Base-by-base conservation (phyloP, 2,888 invertebrate genomes). In the Zaprionus lineosus region DNA sequence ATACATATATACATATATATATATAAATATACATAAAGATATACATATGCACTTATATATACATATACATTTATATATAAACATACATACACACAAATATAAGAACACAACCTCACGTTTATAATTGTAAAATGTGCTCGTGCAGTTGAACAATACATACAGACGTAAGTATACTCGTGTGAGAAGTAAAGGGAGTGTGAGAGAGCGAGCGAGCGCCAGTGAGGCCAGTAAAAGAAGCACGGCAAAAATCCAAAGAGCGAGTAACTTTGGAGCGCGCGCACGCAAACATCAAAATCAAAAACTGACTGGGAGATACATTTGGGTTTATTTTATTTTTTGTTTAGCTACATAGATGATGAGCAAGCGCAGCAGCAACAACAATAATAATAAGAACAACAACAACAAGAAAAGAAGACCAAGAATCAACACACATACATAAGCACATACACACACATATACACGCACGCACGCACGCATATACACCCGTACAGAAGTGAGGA, bases 251-350 rank as follows among this genome's bases (percentile, higher is more conserved):
- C 24, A 24, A 18, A 24, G 37, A 43, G 37, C 33, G n/a, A 51
- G 33, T 12, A 51, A 34, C 29, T 48, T 58, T 59, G 65, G 58
- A 69, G 67, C 56, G 58, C 62, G 63, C 72, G 77, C 75, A 64
- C 52, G 65, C 68, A 71, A 74, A 68, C 67, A 62, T 65, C 57
- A 77, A 70, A 76, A 77, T 84, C 71, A 71, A 82, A 75, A 78
- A 76, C 75, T 47, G 57, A 58, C 56, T 83, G 62, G 66, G 86
- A 84, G 72, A 81, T 79, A 86, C 78, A 79, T 85, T 85, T 85
- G 65, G 63, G 63, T 48, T 84, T 81, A 72, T 74, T 66, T 81
- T 65, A 65, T 37, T 47, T 56, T 59, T 60, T 68, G 60, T 72
- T 78, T 83, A 66, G 85, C 69, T 67, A 56, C 68, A 61, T 68